These are phyloP conservation scores for Petrocephalus schoutedeni DNA, from an alignment of 2,797 vertebrate genomes.

Conservation along the genomic window DNA sequence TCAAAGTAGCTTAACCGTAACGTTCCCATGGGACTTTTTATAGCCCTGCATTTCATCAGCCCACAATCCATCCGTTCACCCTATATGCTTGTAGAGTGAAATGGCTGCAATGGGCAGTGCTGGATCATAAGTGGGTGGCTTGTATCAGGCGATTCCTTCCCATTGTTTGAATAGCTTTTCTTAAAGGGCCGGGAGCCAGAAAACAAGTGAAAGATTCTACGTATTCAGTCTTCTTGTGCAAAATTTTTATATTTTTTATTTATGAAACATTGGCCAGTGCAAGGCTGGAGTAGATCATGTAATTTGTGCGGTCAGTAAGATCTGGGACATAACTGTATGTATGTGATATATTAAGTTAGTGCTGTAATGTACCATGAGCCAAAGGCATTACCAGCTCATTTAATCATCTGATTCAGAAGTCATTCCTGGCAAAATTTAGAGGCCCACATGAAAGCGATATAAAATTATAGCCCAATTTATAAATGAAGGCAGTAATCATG, in stretches of 20 bases:
- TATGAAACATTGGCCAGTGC: background rate
- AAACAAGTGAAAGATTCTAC: background rate
- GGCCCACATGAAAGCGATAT: background rate
- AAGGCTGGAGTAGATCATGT: background rate
- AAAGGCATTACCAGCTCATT: background rate
- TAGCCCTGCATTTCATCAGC: background rate
- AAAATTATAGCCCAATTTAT: background rate
- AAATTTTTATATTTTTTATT: background rate
- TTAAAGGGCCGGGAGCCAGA: background rate
- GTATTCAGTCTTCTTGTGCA: background rate
- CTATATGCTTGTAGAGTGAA: background rate
- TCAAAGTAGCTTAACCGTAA: background rate
- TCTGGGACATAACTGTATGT: background rate
- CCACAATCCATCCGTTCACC: background rate
- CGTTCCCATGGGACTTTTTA: background rate
- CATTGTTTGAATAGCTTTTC: constrained; percentile 5
- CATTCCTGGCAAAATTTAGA: background rate
- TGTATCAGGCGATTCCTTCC: background rate
- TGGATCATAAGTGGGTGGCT: background rate
- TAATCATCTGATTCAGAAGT: background rate
- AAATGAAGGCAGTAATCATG: background rate
- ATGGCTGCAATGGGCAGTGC: background rate
- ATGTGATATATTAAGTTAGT: background rate
- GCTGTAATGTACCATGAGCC: background rate
- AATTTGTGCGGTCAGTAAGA: background rate